phyloP scores from a whole-genome alignment of 2,888 invertebrate genomes.

The Toxonevra muliebris region DNA sequence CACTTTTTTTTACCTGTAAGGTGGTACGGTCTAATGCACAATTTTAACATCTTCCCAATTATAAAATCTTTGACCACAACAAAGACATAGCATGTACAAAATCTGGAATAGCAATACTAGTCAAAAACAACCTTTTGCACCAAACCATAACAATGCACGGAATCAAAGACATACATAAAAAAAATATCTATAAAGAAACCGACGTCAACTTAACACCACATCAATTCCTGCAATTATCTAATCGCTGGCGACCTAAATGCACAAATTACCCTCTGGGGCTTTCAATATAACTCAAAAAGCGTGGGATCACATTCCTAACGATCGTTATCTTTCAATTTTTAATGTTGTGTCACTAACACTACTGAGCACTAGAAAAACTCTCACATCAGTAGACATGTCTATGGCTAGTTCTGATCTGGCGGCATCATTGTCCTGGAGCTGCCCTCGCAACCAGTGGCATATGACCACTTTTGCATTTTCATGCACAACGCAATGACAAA shows the following conservation, averaged over 20 bases:
- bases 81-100: neutral
- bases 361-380: conserved; percentile 22
- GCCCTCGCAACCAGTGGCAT: neutral
- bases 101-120: conserved; percentile 7
- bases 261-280: conserved; percentile 25
- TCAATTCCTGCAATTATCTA: neutral
- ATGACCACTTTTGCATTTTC: conserved; percentile 1
- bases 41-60: conserved; percentile 19
- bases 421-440: neutral
- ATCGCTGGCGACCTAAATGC: conserved; percentile 26
- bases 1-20: too few relatives aligned
- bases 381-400: conserved; percentile 25
- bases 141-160: conserved; percentile 7
- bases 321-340: conserved; percentile 10
- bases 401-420: conserved; percentile 22
- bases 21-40: too few relatives aligned
- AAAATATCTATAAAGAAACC: neutral
- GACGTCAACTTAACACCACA: conserved; percentile 1
- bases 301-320: conserved; percentile 18
- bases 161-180: too few relatives aligned
- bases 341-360: conserved; percentile 27
- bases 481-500: neutral
- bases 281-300: neutral
- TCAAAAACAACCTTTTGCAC: conserved; percentile 3
- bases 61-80: conserved; percentile 22